phyloP scores from a whole-genome alignment of 1,140 invertebrate species.

The Drosophila truncata region DNA sequence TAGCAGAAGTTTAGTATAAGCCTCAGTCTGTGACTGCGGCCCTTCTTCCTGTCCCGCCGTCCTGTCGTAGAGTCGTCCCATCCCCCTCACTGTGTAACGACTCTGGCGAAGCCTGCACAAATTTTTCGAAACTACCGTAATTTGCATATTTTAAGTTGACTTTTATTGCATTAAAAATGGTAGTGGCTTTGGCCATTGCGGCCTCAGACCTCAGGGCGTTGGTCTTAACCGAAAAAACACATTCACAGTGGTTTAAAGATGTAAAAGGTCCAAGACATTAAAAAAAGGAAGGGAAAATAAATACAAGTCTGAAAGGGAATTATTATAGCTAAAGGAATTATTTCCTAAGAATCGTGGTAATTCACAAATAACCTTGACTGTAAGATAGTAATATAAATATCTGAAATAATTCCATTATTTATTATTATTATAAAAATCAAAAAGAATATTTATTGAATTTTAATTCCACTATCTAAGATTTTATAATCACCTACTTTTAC shows the following conservation, averaged over 20 bases:
- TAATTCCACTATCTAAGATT: background rate
- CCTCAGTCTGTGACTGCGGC: conserved; percentile 6
- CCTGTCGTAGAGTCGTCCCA: background rate
- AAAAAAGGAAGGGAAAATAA: background rate
- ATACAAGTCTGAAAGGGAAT: background rate
- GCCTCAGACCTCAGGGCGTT: conserved; percentile 60
- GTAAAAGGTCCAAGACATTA: background rate
- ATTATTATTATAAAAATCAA: background rate
- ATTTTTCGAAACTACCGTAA: conserved; percentile 81
- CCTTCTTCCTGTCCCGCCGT: background rate
- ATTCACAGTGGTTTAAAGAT: conserved; percentile 21
- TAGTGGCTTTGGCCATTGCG: conserved; percentile 75
- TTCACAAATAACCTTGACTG: background rate
- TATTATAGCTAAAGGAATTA: background rate
- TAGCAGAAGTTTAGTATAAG: conserved; percentile 43
- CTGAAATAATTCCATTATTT: background rate
- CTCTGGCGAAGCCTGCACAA: conserved; percentile 68
- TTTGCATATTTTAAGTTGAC: conserved; percentile 84
- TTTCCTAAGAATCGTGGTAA: background rate
- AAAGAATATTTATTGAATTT: background rate
- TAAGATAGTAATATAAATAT: background rate
- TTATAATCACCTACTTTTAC: background rate
- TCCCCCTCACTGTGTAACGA: conserved; percentile 17
- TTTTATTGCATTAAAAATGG: conserved; percentile 84
- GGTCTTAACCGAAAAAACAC: conserved; percentile 24